Percentiles rank a stretch among this genome's conserved stretches.
These are phyloP conservation scores for Neoarius graeffei DNA, from an alignment of 2,113 vertebrate genomes.

Conservation along the genomic window DNA sequence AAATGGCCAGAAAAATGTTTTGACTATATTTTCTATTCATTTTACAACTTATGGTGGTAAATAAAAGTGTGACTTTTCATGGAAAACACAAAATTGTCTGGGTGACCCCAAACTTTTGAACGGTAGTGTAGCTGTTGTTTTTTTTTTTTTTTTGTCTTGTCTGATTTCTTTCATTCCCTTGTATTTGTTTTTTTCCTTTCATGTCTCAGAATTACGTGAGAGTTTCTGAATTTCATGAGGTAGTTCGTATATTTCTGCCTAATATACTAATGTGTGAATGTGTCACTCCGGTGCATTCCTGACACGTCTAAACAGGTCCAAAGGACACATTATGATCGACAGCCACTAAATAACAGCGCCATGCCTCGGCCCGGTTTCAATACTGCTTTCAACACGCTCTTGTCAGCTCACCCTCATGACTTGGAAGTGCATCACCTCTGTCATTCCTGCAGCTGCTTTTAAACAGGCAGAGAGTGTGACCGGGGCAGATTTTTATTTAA, in stretches of 20 bases:
- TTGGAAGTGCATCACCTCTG: not conserved
- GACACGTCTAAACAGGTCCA: conserved; percentile 42
- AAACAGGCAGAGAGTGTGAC: not conserved
- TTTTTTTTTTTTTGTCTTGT: not conserved
- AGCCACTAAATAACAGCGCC: conserved; percentile 31
- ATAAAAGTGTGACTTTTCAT: too few relatives aligned
- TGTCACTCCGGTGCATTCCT: conserved; percentile 53
- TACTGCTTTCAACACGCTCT: not conserved
- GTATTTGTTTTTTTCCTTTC: conserved; percentile 14
- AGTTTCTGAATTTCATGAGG: not conserved
- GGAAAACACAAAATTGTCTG: too few relatives aligned
- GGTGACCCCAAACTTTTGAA: too few relatives aligned
- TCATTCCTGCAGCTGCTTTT: not conserved
- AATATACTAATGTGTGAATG: conserved; percentile 48
- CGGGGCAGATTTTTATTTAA: not conserved
- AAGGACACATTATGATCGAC: conserved; percentile 10
- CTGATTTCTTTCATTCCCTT: conserved; percentile 4
- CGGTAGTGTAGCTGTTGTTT: too few relatives aligned
- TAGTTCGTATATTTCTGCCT: conserved; percentile 31
- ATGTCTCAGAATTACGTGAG: conserved; percentile 26
- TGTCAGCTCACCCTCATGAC: not conserved
- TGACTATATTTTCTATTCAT: too few relatives aligned
- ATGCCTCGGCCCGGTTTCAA: not conserved
- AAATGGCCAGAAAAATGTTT: too few relatives aligned
- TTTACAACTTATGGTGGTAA: too few relatives aligned